Evolutionary conservation across 2,888 invertebrate species (phyloP).

Genomic region (Ophion costatus): DNA sequence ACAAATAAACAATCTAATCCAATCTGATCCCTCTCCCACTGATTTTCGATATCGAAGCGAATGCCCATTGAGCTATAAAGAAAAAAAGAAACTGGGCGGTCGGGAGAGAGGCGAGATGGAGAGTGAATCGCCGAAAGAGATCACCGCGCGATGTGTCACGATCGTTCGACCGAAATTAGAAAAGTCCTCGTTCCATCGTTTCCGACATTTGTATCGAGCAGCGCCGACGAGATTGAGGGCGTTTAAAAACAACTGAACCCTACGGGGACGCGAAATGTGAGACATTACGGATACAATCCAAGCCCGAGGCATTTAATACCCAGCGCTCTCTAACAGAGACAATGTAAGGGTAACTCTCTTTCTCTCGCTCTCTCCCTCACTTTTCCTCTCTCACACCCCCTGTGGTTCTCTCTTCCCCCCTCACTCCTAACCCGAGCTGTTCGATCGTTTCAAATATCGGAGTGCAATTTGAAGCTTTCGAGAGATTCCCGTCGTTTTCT

Average conservation of each 20-base stretch:
- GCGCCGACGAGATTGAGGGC: neutral
- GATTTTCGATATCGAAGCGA: too few relatives aligned
- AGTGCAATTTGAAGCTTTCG: slow-evolving; percentile 52
- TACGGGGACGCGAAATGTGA: neutral
- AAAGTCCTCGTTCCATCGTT: slow-evolving; percentile 37
- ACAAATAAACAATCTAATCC: too few relatives aligned
- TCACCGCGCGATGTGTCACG: slow-evolving; percentile 11
- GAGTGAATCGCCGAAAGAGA: neutral
- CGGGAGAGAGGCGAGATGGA: neutral
- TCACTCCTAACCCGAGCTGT: too few relatives aligned
- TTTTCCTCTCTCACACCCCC: neutral
- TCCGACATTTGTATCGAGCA: slow-evolving; percentile 7
- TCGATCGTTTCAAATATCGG: slow-evolving; percentile 47
- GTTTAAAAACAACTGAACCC: slow-evolving; percentile 24
- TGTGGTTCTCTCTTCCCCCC: too few relatives aligned
- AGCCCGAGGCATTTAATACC: slow-evolving; percentile 4
- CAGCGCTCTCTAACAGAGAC: neutral
- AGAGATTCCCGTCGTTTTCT: slow-evolving; percentile 37
- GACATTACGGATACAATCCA: slow-evolving; percentile 6
- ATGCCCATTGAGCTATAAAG: too few relatives aligned
- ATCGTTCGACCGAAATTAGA: slow-evolving; percentile 47
- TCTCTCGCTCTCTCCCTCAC: neutral
- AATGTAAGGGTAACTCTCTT: neutral
- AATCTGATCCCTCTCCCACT: too few relatives aligned
- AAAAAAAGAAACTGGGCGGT: neutral